A percentile compares a stretch with the other conserved stretches of the same genome.
Conservation (phyloP, 2,113 vertebrate species). For the Plotosus lineatus region DNA sequence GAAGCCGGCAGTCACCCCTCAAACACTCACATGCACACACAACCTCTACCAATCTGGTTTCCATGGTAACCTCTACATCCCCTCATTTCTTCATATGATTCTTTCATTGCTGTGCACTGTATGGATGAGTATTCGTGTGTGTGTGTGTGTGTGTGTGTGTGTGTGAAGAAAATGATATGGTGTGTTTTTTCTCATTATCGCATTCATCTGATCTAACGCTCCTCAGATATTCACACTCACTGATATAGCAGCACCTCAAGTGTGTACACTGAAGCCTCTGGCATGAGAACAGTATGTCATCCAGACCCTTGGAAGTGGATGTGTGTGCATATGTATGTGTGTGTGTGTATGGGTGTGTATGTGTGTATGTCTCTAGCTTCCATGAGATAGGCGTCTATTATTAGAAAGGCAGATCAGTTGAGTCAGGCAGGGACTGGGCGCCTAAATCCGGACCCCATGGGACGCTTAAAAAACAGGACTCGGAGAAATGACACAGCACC, state of each 20-base stretch:
- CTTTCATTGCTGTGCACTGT: constrained; percentile 41
- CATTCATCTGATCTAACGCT: constrained; percentile 41
- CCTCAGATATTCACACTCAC: constrained; percentile 50
- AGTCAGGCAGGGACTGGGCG: constrained; percentile 45
- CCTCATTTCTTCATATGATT: constrained; percentile 43
- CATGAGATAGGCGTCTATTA: constrained; percentile 58
- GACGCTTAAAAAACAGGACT: constrained; percentile 33
- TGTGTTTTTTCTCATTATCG: constrained; percentile 50
- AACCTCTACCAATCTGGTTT: constrained; percentile 56
- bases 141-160: not conserved
- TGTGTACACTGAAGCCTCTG: constrained; percentile 29
- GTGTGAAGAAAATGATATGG: constrained; percentile 8
- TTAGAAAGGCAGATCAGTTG: constrained; percentile 55
- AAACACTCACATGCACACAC: constrained; percentile 41
- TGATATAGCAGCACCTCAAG: constrained; percentile 52
- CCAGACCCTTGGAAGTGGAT: constrained; percentile 41
- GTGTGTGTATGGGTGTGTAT: constrained; percentile 50
- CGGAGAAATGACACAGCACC: constrained; percentile 27
- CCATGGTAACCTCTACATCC: constrained; percentile 57
- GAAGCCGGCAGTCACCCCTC: constrained; percentile 66
- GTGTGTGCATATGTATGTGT: constrained; percentile 52
- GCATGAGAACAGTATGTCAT: constrained; percentile 50
- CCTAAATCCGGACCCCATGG: constrained; percentile 42
- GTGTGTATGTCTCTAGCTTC: constrained; percentile 62
- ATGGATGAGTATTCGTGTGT: constrained; percentile 11